Base-by-base conservation (phyloP, 2,888 invertebrate species). In the Sympetrum striolatum region DNA sequence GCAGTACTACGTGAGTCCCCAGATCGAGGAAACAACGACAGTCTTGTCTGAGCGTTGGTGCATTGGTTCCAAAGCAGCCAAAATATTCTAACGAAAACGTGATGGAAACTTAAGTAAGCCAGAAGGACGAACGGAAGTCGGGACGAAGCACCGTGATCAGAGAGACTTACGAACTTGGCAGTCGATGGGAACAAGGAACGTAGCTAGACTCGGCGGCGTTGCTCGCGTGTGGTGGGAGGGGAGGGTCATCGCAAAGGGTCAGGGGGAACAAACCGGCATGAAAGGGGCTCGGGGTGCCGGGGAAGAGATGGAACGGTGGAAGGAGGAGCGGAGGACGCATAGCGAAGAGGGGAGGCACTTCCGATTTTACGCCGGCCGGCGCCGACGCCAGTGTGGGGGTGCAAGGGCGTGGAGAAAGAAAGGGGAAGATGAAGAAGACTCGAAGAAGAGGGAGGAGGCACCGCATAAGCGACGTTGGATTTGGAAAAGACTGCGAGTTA, bases 321-420 rank as follows among this genome's bases (percentile, higher is more conserved):
- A 22, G 64, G 22, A 64, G 64, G n/a, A 64, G 64, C 22, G 64
- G 64, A 64, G 64, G 64, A 64, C 64, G 64, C 64, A 64, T 64
- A 64, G 64, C 64, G 22, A n/a, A 64, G 64, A 12, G 73, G 73
- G 73, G 31, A 73, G 73, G 82, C 58, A 82, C 82, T 82, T 82
- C 82, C 82, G 82, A 82, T 82, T 82, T 82, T 58, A 82, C 82
- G 82, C 82, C 82, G 58, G 58, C 53, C 82, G 82, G 82, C 82
- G 82, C 81, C 81, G 81, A 81, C 81, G 48, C 82, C 58, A 35
- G 82, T 58, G 31, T 58, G 58, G 35, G 82, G 37, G 80, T 73
- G 39, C 39, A n/a, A 44, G 80, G 80, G 80, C 35, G 80, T 35
- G 80, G 80, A 37, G n/a, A 22, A 14, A 14, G 15, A 8, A 25